A percentile compares a stretch with the other conserved stretches of the same genome.
Evolutionary conservation across 2,797 vertebrate species (phyloP).

Genomic region (Sebastes paucispinis): DNA sequence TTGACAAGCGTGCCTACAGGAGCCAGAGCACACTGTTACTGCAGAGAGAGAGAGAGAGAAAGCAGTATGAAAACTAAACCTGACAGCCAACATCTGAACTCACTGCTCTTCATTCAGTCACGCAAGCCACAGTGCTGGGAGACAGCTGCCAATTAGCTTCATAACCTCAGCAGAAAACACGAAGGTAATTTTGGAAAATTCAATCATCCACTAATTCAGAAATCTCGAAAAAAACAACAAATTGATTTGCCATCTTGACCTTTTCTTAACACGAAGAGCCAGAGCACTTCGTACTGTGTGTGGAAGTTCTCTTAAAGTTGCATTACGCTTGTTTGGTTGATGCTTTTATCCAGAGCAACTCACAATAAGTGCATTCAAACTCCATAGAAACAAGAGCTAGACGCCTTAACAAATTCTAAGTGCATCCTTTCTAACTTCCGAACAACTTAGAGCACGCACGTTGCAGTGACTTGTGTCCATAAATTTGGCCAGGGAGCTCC

Average conservation of each 20-base stretch:
- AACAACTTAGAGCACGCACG: not conserved
- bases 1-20: not conserved
- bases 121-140: not conserved
- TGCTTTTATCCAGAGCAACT: not conserved
- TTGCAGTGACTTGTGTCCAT: not conserved
- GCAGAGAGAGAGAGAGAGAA: not conserved
- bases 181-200: not conserved
- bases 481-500: not conserved
- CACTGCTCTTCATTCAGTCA: not conserved
- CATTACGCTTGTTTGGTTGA: not conserved
- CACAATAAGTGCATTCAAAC: not conserved
- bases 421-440: not conserved
- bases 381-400: not conserved
- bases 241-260: not conserved
- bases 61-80: not conserved
- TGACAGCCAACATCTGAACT: slow-evolving; percentile 16
- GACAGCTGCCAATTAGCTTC: not conserved
- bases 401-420: not conserved
- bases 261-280: not conserved
- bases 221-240: not conserved
- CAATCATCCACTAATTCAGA: not conserved
- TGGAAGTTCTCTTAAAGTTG: not conserved
- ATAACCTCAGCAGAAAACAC: not conserved
- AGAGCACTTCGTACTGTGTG: not conserved
- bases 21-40: not conserved